These are phyloP conservation scores for Dendroctonus ponderosae DNA, from an alignment of 1,140 invertebrate genomes.

Conservation along the genomic window DNA sequence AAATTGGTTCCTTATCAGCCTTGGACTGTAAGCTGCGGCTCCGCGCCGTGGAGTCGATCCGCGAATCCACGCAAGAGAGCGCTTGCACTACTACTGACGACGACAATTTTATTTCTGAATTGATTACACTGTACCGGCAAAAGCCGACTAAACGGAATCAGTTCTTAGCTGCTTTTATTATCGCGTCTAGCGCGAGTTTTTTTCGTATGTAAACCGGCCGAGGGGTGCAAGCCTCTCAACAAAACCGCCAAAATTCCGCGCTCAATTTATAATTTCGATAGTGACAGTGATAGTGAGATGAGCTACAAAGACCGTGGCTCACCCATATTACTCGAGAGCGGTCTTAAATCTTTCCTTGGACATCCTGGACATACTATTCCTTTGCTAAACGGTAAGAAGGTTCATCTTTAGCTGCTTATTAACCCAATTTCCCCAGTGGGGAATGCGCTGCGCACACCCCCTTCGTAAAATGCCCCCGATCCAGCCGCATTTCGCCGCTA, in stretches of 20 bases:
- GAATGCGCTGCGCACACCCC: conserved; percentile 6
- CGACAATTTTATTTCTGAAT: conserved; percentile 49
- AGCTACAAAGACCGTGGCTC: conserved; percentile 51
- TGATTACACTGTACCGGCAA: conserved; percentile 41
- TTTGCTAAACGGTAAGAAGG: conserved; percentile 48
- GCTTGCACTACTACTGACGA: conserved; percentile 46
- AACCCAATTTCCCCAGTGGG: conserved; percentile 8
- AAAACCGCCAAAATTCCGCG: conserved; percentile 50
- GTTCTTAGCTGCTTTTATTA: conserved; percentile 20
- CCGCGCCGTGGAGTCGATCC: conserved; percentile 18
- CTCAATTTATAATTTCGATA: conserved; percentile 48
- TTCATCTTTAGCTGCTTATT: conserved; percentile 10
- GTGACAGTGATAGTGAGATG: conserved; percentile 53
- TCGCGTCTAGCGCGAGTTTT: conserved; percentile 35
- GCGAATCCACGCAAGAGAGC: conserved; percentile 40
- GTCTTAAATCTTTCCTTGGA: conserved; percentile 51
- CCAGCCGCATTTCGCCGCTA: no score
- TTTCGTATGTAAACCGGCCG: conserved; percentile 35
- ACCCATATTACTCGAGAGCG: conserved; percentile 50
- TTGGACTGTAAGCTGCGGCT: conserved; percentile 47
- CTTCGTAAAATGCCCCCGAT: background rate
- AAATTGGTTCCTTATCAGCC: conserved; percentile 42
- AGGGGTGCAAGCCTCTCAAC: conserved; percentile 43
- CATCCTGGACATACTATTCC: conserved; percentile 51
- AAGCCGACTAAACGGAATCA: background rate